Evolutionary conservation across 2,113 vertebrate species (phyloP).

Genomic region (Bujurquina vittata): DNA sequence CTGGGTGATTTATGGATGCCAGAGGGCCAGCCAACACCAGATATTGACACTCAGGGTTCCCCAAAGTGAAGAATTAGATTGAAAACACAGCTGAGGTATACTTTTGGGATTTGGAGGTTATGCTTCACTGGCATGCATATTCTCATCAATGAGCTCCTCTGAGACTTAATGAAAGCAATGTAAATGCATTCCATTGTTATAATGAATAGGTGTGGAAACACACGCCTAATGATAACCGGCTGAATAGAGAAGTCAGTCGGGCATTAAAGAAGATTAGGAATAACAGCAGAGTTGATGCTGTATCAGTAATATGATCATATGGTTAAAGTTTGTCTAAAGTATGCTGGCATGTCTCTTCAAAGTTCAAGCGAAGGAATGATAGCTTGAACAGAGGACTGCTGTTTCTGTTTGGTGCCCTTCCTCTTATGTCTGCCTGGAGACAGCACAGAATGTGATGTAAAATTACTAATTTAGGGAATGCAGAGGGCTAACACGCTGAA

Average conservation of each 20-base stretch:
- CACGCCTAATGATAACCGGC: constrained; percentile 35
- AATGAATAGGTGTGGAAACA: constrained; percentile 54
- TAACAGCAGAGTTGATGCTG: constrained; percentile 34
- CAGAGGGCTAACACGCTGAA: constrained; percentile 64
- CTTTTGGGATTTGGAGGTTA: constrained; percentile 37
- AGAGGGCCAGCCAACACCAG: constrained; percentile 11
- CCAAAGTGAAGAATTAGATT: constrained; percentile 28
- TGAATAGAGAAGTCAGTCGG: constrained; percentile 36
- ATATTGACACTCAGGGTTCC: constrained; percentile 9
- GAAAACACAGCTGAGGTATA: constrained; percentile 51
- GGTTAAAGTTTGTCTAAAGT: constrained; percentile 1
- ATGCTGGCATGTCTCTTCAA: constrained; percentile 8
- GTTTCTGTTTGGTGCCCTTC: constrained; percentile 2
- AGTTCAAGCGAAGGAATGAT: constrained; percentile 19
- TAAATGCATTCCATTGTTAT: constrained; percentile 52
- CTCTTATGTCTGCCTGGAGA: constrained; percentile 39
- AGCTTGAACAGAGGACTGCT: background rate
- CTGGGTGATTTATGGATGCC: constrained; percentile 40
- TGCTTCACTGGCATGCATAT: constrained; percentile 16
- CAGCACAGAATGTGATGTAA: constrained; percentile 78
- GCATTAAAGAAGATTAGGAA: constrained; percentile 58
- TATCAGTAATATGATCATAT: constrained; percentile 53
- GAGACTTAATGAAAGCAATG: constrained; percentile 46
- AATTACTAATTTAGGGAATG: constrained; percentile 76
- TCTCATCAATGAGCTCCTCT: constrained; percentile 21